phyloP scores from a whole-genome alignment of 2,888 invertebrate genomes.

The Morinoia aosen region DNA sequence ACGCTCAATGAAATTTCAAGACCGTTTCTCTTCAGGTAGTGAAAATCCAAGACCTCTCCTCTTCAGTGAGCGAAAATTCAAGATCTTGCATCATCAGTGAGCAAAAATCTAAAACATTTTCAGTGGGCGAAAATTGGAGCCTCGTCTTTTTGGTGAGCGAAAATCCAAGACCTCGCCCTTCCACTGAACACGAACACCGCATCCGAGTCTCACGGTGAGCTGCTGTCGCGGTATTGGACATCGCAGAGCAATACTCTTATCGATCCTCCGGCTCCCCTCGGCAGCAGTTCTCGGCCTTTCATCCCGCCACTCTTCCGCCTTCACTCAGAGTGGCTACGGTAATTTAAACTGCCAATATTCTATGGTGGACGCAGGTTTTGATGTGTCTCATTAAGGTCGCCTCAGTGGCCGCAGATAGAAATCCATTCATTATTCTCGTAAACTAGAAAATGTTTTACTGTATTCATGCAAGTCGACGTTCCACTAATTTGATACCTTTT shows the following conservation, averaged over 20 bases:
- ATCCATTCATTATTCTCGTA: too few relatives aligned
- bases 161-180: background rate
- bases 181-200: background rate
- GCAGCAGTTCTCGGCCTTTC: background rate
- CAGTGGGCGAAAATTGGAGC: too few relatives aligned
- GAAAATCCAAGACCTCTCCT: background rate
- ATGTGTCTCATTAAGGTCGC: too few relatives aligned
- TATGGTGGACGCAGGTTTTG: background rate
- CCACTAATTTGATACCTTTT: background rate
- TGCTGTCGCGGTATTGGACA: background rate
- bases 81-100: too few relatives aligned
- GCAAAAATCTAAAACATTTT: too few relatives aligned
- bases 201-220: background rate
- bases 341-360: background rate
- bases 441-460: too few relatives aligned
- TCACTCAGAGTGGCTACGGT: background rate
- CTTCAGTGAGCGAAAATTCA: background rate
- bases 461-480: background rate
- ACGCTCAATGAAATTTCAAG: too few relatives aligned
- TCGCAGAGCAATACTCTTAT: conserved; percentile 3
- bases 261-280: background rate
- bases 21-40: background rate
- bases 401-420: too few relatives aligned
- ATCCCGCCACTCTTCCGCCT: background rate
- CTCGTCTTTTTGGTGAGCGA: background rate